A percentile compares a stretch with the other conserved stretches of the same genome.
phyloP scores from a whole-genome alignment of 2,888 invertebrate species.

The Gari tellinella region DNA sequence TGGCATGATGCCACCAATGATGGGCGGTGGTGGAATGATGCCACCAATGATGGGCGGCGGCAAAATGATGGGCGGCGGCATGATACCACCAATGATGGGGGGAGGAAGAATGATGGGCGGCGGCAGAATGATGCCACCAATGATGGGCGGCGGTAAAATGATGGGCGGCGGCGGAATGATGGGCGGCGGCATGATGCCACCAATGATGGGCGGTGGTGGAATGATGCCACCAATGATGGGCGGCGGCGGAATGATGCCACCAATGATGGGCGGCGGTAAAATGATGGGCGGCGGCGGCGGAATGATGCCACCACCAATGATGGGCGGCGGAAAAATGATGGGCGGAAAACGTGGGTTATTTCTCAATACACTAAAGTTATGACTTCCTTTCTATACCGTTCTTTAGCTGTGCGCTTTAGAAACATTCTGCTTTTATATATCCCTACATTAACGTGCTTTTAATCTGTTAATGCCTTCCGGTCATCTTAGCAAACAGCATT shows the following conservation, averaged over 20 bases:
- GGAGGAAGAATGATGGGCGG: slow-evolving; percentile 1
- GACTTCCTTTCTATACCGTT: no score
- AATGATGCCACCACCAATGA: slow-evolving; percentile 20
- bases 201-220: slow-evolving; percentile 20
- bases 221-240: slow-evolving; percentile 26
- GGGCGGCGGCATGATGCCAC: slow-evolving; percentile 5
- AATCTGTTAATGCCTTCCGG: no score
- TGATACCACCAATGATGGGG: neutral
- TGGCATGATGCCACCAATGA: slow-evolving; percentile 27
- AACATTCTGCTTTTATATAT: no score
- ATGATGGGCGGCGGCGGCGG: neutral
- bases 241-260: neutral
- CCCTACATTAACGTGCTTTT: no score
- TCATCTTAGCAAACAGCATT: no score
- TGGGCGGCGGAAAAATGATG: slow-evolving; percentile 3
- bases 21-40: neutral
- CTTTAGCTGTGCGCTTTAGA: no score
- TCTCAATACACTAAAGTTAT: no score
- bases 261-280: slow-evolving; percentile 10
- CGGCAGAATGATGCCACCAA: neutral
- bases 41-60: slow-evolving; percentile 9
- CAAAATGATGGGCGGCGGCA: neutral
- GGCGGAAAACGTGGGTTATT: no score
- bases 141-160: slow-evolving; percentile 1
- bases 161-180: neutral